Percentiles rank a stretch among this genome's conserved stretches.
These are phyloP conservation scores for Hirtodrosophila trivittata DNA, from an alignment of 2,888 invertebrate species.

Conservation along the genomic window DNA sequence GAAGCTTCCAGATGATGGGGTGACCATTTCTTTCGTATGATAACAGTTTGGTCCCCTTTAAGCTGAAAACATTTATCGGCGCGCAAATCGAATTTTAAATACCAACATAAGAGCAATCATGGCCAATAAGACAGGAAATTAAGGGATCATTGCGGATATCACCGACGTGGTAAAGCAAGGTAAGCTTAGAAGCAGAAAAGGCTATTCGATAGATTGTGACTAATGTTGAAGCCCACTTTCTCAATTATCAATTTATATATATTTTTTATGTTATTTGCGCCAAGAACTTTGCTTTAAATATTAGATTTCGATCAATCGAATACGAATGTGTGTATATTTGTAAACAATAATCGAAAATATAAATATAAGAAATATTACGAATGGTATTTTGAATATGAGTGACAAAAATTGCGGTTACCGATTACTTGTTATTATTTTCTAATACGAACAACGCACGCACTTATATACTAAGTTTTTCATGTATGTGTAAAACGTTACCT, in stretches of 20 bases:
- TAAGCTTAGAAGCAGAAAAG: neutral
- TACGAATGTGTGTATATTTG: constrained; percentile 42
- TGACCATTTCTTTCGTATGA: constrained; percentile 5
- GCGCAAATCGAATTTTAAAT: constrained; percentile 15
- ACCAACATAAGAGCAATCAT: neutral
- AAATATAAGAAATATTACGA: constrained; percentile 42
- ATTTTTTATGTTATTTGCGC: constrained; percentile 30
- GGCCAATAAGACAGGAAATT: too few relatives aligned
- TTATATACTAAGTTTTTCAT: constrained; percentile 33
- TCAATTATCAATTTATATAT: constrained; percentile 32
- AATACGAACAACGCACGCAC: constrained; percentile 34
- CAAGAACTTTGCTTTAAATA: constrained; percentile 20
- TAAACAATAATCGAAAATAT: constrained; percentile 54
- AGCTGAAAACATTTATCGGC: constrained; percentile 2
- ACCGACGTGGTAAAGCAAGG: too few relatives aligned
- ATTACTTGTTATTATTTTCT: constrained; percentile 29
- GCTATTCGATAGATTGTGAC: neutral
- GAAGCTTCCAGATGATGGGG: constrained; percentile 48
- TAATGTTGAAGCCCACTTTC: constrained; percentile 27
- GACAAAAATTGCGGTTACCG: constrained; percentile 35
- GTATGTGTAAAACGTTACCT: constrained; percentile 61
- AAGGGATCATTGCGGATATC: too few relatives aligned
- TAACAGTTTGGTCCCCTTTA: constrained; percentile 3
- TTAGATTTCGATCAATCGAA: constrained; percentile 24
- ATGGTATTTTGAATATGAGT: constrained; percentile 38